Evolutionary conservation across 1,140 invertebrate species (phyloP).

Genomic region (Steinernema feltiae): DNA sequence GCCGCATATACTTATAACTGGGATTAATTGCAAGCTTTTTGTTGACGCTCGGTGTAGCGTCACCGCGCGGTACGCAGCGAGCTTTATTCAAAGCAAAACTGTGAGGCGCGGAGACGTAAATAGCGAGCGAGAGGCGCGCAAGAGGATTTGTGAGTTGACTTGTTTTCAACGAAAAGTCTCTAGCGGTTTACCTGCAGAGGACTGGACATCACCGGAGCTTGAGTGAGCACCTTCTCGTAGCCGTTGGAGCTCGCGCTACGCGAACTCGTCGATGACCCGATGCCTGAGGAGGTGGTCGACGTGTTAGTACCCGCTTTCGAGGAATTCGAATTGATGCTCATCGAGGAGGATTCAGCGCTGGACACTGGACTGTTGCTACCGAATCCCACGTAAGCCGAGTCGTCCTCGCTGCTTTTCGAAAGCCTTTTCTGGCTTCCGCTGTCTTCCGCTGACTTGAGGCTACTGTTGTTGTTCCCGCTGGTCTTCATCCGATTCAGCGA

Average conservation of each 20-base stretch:
- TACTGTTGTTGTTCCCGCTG: constrained; percentile 12
- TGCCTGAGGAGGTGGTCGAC: constrained; percentile 9
- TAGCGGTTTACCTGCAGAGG: background rate
- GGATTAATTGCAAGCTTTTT: constrained; percentile 13
- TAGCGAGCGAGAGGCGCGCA: background rate
- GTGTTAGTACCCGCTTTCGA: background rate
- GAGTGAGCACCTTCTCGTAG: background rate
- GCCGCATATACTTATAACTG: constrained; percentile 1
- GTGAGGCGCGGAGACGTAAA: constrained; percentile 1
- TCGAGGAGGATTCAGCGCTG: background rate
- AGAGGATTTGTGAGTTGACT: too few relatives aligned
- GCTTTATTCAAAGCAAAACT: background rate
- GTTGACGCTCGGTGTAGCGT: constrained; percentile 7
- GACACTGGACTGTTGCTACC: constrained; percentile 20
- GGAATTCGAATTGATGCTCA: background rate
- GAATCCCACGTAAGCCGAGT: constrained; percentile 31
- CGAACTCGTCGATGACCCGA: constrained; percentile 9
- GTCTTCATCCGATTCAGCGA: background rate
- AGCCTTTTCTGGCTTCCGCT: constrained; percentile 18
- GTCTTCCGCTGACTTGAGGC: background rate
- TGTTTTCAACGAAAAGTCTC: background rate
- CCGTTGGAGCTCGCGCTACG: background rate
- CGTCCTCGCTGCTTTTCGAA: constrained; percentile 36
- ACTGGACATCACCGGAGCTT: background rate
- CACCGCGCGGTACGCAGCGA: background rate